A percentile compares a stretch with the other conserved stretches of the same genome.
phyloP scores from a whole-genome alignment of 1,140 invertebrate species.

The Adoxophyes honmai region DNA sequence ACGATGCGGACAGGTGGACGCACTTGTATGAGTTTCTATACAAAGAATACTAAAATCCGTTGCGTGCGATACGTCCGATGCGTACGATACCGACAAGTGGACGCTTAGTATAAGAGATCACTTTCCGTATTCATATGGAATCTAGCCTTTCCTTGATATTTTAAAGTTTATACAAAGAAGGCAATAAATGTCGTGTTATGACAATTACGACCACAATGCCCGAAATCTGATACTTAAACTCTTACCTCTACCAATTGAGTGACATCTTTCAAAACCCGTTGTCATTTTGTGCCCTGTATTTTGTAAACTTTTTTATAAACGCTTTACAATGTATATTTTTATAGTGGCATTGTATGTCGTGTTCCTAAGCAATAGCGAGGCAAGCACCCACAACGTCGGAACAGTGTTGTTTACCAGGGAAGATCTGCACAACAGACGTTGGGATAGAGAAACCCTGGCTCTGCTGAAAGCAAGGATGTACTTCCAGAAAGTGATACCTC shows the following conservation, averaged over 20 bases:
- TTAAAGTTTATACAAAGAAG: too few species aligned
- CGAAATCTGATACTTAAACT: too few species aligned
- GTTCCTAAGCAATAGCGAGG: neutral
- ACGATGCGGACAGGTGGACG: too few species aligned
- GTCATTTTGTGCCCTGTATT: constrained; percentile 7
- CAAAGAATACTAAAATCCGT: too few species aligned
- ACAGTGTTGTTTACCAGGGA: neutral
- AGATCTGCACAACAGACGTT: neutral
- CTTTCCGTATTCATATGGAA: too few species aligned
- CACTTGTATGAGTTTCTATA: too few species aligned
- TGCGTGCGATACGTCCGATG: too few species aligned
- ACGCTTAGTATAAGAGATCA: too few species aligned
- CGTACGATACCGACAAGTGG: too few species aligned
- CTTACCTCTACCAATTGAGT: neutral
- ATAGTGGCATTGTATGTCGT: neutral
- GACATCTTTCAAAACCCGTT: neutral
- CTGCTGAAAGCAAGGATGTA: neutral
- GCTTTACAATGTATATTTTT: constrained; percentile 5
- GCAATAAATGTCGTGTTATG: too few species aligned
- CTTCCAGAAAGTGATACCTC: neutral
- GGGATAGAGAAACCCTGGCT: neutral
- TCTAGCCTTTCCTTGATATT: too few species aligned
- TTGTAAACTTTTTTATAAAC: constrained; percentile 5
- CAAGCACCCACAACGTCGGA: neutral
- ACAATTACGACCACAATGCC: too few species aligned